Base-by-base conservation (phyloP, 2,113 vertebrate species). In the rat (Rattus norvegicus) region DNA sequence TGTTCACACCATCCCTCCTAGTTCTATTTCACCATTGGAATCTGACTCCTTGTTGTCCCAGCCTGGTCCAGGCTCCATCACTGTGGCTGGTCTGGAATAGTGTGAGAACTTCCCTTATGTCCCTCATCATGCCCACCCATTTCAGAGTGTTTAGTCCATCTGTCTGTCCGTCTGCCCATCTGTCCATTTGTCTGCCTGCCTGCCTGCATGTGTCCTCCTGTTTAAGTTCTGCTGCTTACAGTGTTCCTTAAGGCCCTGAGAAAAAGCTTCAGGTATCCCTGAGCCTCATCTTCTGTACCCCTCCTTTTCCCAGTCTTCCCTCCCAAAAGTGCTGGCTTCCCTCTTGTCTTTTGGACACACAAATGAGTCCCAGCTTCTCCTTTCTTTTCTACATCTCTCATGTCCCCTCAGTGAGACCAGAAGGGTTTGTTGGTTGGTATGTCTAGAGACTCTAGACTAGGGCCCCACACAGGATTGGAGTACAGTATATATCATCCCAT, bases 291-390 rank as follows among this genome's bases (percentile, higher is more conserved):
- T 76, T 54, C 17, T 76, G 26, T 20, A 7, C 28, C 5, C 26
- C n/a, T 22, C 9, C 2, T 19, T 2, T 5, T 26, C 36, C 28
- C 24, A 1, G 1, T 9, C 19, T 52, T 70, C 33, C 11, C 49
- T 43, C 16, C 49, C 69, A 8, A 22, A 72, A 56, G 28, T 5
- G 6, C n/a, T 76, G 70, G 11, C 11, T 63, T 63, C 72, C 39
- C 43, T 77, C 39, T 11, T 5, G 3, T 49, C 56, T 10, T 54
- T 39, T 59, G 52, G 20, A 39, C 36, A 56, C 22, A 39, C 22
- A 26, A n/a, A 47, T 88, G 67, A 72, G 49, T 72, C 52, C 87
- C 70, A 72, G 52, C 24, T 59, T 56, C 65, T 43, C 26, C 26
- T n/a, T 43, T 39, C 12, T 24, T 43, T 43, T 33, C 52, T 39